Percentiles rank a stretch among this genome's conserved stretches.
These are phyloP conservation scores for Theristicus caerulescens DNA, from an alignment of 2,113 vertebrate species.

Conservation along the genomic window DNA sequence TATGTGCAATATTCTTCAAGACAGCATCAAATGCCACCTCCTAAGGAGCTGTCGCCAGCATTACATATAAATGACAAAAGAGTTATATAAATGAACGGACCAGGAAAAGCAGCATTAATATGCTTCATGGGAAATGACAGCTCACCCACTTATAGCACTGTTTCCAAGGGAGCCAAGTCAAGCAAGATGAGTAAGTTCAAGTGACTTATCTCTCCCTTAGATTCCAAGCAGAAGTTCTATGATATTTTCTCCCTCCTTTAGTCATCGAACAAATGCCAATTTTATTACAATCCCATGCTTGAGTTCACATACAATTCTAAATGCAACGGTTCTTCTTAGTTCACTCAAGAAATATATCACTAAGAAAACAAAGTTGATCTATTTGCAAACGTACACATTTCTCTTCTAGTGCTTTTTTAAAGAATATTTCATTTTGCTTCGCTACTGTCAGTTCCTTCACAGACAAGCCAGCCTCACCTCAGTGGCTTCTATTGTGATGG, in stretches of 20 bases:
- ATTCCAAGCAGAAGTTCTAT: neutral
- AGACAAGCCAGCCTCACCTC: neutral
- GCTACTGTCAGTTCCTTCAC: neutral
- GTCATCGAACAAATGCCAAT: neutral
- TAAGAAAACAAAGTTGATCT: neutral
- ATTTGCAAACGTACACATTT: neutral
- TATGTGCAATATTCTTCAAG: neutral
- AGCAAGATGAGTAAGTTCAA: neutral
- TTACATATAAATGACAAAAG: neutral
- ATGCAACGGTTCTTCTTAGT: neutral
- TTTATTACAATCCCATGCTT: neutral
- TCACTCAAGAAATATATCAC: neutral
- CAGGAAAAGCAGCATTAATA: neutral
- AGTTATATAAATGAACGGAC: neutral
- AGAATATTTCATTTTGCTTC: neutral
- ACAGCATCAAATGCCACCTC: neutral
- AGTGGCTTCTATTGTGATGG: neutral
- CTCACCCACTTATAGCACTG: neutral
- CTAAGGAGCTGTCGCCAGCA: neutral
- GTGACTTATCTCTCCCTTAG: neutral
- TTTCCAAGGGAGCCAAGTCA: conserved; percentile 8
- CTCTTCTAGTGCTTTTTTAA: neutral
- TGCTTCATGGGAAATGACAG: neutral
- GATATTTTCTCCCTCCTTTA: neutral
- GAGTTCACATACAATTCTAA: neutral